Base-by-base conservation (phyloP, 2,888 invertebrate genomes). In the Catocala fraxini region DNA sequence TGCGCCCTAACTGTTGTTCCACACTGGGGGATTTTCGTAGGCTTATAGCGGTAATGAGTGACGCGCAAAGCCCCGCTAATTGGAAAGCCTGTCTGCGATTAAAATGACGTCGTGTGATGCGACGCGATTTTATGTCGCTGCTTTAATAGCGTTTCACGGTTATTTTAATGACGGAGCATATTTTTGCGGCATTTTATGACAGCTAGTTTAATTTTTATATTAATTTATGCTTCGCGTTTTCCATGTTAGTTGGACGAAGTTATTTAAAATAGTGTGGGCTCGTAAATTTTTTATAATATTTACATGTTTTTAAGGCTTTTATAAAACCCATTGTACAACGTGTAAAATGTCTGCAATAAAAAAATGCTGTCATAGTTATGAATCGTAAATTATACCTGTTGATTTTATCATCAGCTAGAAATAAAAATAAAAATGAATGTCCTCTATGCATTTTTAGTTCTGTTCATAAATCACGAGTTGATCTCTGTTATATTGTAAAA, bases 1-100 rank as follows among this genome's bases (percentile, higher is more conserved):
- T 43, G 13, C n/a, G 59, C 35, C 71, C 74, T 73, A 76, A 73
- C 71, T 55, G 74, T 73, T 64, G 77, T 77, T 59, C 65, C 60
- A 75, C 61, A 68, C 65, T 70, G 63, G 72, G 65, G 70, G 60
- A 72, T 66, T 70, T 74, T 77, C 67, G 71, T 73, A 70, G 65
- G 79, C 67, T 78, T 78, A 77, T 68, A 55, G 52, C 65, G 59
- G 72, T 75, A 79, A 77, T 79, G 77, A 79, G 79, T 75, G 77
- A 73, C 65, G 66, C 56, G 66, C 64, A 73, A 77, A 77, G 68
- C 67, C 47, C 33, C 70, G 70, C 74, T 79, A 79, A 79, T 80
- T 79, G 79, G 80, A 72, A 77, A 70, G 72, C 73, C 64, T 72
- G 80, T 75, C 78, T 79, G 69, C 73, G 66, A 73, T 75, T 65